Conservation (phyloP, 2,888 invertebrate species). For the Drosophila birchii region DNA sequence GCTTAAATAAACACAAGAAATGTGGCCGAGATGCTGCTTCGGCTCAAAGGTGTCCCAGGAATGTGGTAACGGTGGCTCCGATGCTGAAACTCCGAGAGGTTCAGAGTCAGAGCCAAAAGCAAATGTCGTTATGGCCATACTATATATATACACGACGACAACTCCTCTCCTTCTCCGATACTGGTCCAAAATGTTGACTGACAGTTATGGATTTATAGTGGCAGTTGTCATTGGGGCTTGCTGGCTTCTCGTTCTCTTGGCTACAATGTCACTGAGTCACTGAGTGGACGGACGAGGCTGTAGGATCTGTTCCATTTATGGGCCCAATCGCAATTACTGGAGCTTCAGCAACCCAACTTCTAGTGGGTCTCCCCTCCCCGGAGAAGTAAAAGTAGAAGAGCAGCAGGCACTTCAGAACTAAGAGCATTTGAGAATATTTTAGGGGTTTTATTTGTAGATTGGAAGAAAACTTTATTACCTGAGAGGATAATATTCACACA, state of each 20-base stretch:
- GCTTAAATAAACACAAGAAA: slow-evolving; percentile 59
- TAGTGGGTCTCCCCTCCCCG: slow-evolving; percentile 3
- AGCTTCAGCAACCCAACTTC: slow-evolving; percentile 23
- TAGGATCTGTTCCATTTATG: slow-evolving; percentile 67
- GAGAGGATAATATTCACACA: background rate
- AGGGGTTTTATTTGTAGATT: slow-evolving; percentile 53
- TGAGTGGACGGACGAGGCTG: slow-evolving; percentile 30
- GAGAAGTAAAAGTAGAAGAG: slow-evolving; percentile 47
- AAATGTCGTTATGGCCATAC: slow-evolving; percentile 72
- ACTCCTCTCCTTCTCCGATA: slow-evolving; percentile 62
- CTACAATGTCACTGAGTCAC: slow-evolving; percentile 78
- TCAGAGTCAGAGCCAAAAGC: slow-evolving; percentile 36
- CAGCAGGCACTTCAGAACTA: slow-evolving; percentile 31
- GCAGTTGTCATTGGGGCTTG: slow-evolving; percentile 51
- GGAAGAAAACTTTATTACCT: background rate
- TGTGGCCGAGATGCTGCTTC: slow-evolving; percentile 43
- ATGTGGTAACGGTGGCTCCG: slow-evolving; percentile 70
- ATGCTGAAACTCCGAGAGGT: slow-evolving; percentile 3
- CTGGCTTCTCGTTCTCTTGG: slow-evolving; percentile 40
- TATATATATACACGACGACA: slow-evolving; percentile 35
- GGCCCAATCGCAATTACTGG: slow-evolving; percentile 63
- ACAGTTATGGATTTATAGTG: slow-evolving; percentile 80
- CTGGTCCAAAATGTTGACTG: slow-evolving; percentile 73
- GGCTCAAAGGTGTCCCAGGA: slow-evolving; percentile 68
- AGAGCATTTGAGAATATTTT: slow-evolving; percentile 58